Evolutionary conservation across 2,888 invertebrate species (phyloP), one percentile per base, ranked within the genome.

Genomic region (Trichopoda pennipes): DNA sequence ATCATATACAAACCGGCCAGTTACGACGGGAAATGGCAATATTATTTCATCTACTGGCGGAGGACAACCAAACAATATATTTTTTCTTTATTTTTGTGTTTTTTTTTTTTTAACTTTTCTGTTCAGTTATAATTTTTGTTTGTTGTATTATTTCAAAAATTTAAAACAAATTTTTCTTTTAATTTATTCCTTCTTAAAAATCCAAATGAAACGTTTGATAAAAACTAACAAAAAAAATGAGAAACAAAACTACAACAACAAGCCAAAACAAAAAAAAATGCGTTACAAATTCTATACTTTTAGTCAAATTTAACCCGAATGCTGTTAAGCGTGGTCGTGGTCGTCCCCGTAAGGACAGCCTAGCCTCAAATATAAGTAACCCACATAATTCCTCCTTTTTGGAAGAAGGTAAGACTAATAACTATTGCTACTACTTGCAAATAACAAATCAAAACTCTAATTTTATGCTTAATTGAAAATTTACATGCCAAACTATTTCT

Each of bases 381-480:
- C 92, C 91, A 87, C 94, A 94, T 87, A 94, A 94, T 88, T 94
- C 95, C 90, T 94, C 95, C 89, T 94, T 94, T 85, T 92, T 95
- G 86, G 95, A 94, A 91, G 95, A 95, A 92, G 95, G 95, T 95
- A 92, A 90, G 90, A 88, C 87, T 86, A 84, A 85, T 85, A 85
- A 66, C 66, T 84, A 85, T 78, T 81, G 73, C 81, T 83, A 79
- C 44, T 77, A 72, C 63, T 73, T 84, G 70, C 78, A 84, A 85
- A 66, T 80, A 77, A 80, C 73, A 19, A 66, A 55, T 17, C 47
- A 44, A 69, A 61, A 35, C 38, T 58, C 47, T 58, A 77, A 84
- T 72, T 63, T 79, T 72, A 79, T 63, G 56, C 70, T 80, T 78
- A 68, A 83, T 63, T 72, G 61, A 70, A 55, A 61, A 61, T 75